Conservation (phyloP, 1,140 invertebrate species). For the Ericerus pela region DNA sequence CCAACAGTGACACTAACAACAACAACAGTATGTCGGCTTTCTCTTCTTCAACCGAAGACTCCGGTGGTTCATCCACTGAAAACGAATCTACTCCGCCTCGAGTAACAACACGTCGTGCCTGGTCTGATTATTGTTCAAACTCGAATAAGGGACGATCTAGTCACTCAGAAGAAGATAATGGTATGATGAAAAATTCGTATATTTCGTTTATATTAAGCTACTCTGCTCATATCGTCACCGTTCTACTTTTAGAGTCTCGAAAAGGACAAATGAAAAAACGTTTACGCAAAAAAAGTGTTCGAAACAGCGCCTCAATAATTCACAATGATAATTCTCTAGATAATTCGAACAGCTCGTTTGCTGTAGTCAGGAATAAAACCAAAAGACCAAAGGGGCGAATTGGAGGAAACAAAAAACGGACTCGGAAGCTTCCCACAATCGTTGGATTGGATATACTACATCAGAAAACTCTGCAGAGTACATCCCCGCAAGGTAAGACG, state of each 20-base stretch:
- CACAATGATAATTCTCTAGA: not conserved
- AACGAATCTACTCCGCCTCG: slow-evolving; percentile 35
- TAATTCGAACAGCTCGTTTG: slow-evolving; percentile 3
- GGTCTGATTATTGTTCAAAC: slow-evolving; percentile 53
- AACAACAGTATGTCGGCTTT: slow-evolving; percentile 5
- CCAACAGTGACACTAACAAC: slow-evolving; percentile 13
- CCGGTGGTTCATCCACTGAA: slow-evolving; percentile 28
- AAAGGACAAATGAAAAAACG: slow-evolving; percentile 28
- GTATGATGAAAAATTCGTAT: slow-evolving; percentile 21
- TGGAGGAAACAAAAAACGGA: too few relatives aligned
- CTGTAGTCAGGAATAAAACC: slow-evolving; percentile 13
- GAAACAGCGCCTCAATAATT: not conserved
- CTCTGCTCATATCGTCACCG: too few relatives aligned
- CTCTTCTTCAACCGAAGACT: not conserved
- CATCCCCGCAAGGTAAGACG: slow-evolving; percentile 42
- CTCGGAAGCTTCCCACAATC: slow-evolving; percentile 32
- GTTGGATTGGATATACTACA: slow-evolving; percentile 77
- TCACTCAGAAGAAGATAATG: slow-evolving; percentile 37
- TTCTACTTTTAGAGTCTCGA: too few relatives aligned
- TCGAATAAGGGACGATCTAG: slow-evolving; percentile 38
- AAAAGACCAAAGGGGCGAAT: slow-evolving; percentile 18
- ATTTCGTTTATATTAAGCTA: too few relatives aligned
- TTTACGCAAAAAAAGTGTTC: slow-evolving; percentile 21
- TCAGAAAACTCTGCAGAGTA: slow-evolving; percentile 76
- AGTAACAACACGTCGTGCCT: slow-evolving; percentile 53